phyloP scores from a whole-genome alignment of 2,113 vertebrate genomes.

The Pygoscelis antarcticus region DNA sequence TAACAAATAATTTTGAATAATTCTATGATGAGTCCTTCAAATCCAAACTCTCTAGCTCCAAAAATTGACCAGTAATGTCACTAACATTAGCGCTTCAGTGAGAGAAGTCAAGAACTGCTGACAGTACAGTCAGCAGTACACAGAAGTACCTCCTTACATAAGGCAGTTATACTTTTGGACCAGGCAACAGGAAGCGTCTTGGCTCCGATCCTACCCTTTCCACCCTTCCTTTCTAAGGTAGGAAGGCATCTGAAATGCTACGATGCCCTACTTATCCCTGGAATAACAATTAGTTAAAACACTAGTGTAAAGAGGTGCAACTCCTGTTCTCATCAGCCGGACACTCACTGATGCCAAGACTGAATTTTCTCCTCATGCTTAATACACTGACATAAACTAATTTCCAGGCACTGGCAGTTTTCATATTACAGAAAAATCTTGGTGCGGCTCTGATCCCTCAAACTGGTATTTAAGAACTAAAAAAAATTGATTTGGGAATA shows the following conservation, averaged over 20 bases:
- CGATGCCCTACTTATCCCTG: not conserved
- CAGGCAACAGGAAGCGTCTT: not conserved
- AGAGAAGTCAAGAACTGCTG: not conserved
- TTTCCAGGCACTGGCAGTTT: not conserved
- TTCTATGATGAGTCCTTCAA: not conserved
- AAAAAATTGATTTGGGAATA: not conserved
- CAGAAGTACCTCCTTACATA: not conserved
- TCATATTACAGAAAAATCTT: not conserved
- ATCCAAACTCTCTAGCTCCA: not conserved
- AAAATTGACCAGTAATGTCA: not conserved
- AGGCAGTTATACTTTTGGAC: not conserved
- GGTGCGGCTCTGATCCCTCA: not conserved
- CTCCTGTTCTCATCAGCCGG: not conserved
- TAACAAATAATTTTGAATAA: not conserved
- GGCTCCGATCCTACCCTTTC: not conserved
- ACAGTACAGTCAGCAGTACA: not conserved
- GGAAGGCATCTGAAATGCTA: not conserved
- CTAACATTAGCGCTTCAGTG: fast-evolving
- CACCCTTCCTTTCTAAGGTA: not conserved
- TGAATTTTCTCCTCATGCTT: not conserved
- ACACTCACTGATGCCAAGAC: not conserved
- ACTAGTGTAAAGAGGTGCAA: not conserved
- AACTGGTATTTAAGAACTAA: not conserved
- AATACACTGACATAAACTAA: not conserved
- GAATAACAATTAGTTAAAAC: not conserved